Conservation (phyloP, 2,888 invertebrate species). For the Alviniconcha strummeri region DNA sequence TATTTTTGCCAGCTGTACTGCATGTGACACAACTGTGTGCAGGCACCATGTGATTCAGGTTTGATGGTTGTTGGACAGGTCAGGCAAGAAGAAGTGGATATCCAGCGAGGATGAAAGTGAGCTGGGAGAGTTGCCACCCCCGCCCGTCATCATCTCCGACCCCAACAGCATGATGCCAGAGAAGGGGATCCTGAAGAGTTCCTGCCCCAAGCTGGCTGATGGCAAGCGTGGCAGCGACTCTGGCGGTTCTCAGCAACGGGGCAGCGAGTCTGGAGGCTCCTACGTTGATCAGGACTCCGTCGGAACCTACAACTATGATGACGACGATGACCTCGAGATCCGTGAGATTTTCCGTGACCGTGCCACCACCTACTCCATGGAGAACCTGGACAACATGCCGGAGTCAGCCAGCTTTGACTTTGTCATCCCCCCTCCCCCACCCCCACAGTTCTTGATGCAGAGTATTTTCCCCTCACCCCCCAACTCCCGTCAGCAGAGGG, state of each 20-base stretch:
- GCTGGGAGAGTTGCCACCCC: slow-evolving; percentile 64
- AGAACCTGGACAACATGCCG: slow-evolving; percentile 59
- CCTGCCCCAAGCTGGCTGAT: slow-evolving; percentile 44
- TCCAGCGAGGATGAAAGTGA: slow-evolving; percentile 64
- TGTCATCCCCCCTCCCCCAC: slow-evolving; percentile 62
- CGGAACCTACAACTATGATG: slow-evolving; percentile 57
- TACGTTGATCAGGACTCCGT: slow-evolving; percentile 57
- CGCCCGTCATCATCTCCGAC: slow-evolving; percentile 64
- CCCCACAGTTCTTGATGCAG: slow-evolving; percentile 57
- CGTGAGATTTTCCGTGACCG: slow-evolving; percentile 61
- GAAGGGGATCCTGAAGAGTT: slow-evolving; percentile 68
- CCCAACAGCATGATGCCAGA: slow-evolving; percentile 67
- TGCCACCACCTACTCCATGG: slow-evolving; percentile 53
- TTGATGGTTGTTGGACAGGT: slow-evolving; percentile 26
- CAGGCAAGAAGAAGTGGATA: slow-evolving; percentile 52
- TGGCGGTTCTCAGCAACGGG: slow-evolving; percentile 47
- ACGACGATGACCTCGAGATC: slow-evolving; percentile 64
- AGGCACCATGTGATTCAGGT: no score
- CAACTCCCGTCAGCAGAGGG: slow-evolving; percentile 47
- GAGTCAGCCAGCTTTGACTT: slow-evolving; percentile 65
- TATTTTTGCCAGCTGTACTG: no score
- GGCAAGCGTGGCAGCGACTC: slow-evolving; percentile 56
- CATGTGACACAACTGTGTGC: no score
- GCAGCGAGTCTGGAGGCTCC: slow-evolving; percentile 39
- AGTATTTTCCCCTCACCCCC: slow-evolving; percentile 53